Percentiles rank a stretch among this genome's conserved stretches.
phyloP scores from a whole-genome alignment of 2,888 invertebrate genomes.

The Apomyelois bistriatella region DNA sequence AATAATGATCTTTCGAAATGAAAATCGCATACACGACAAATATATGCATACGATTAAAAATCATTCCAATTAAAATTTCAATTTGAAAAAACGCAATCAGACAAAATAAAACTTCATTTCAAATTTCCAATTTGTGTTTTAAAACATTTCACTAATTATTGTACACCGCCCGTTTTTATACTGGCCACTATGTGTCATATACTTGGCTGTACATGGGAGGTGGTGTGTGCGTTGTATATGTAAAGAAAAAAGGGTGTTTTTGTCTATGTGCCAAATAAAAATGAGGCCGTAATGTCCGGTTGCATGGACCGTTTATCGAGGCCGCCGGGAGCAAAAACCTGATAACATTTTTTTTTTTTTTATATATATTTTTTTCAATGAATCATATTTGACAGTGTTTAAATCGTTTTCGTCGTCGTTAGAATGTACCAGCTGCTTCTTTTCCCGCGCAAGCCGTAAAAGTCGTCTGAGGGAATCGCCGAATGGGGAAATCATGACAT shows the following conservation, averaged over 20 bases:
- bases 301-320: constrained; percentile 68
- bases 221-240: constrained; percentile 43
- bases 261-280: constrained; percentile 79
- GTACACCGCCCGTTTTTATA: constrained; percentile 53
- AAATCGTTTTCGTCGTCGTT: no score
- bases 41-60: not conserved
- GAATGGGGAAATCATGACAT: no score
- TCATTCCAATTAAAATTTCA: constrained; percentile 43
- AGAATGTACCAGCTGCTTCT: no score
- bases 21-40: not conserved
- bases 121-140: constrained; percentile 67
- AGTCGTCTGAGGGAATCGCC: no score
- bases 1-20: no score
- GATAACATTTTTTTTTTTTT: constrained; percentile 36
- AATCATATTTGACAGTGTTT: no score
- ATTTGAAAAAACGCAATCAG: constrained; percentile 59
- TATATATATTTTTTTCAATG: not conserved
- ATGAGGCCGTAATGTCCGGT: constrained; percentile 77
- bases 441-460: no score
- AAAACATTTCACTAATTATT: constrained; percentile 75
- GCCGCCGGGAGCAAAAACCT: constrained; percentile 29
- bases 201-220: constrained; percentile 30
- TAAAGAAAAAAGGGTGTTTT: constrained; percentile 71
- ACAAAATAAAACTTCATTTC: constrained; percentile 69
- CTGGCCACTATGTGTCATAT: constrained; percentile 42